Conservation (phyloP, 2,888 invertebrate genomes). For the Melieria crassipennis region DNA sequence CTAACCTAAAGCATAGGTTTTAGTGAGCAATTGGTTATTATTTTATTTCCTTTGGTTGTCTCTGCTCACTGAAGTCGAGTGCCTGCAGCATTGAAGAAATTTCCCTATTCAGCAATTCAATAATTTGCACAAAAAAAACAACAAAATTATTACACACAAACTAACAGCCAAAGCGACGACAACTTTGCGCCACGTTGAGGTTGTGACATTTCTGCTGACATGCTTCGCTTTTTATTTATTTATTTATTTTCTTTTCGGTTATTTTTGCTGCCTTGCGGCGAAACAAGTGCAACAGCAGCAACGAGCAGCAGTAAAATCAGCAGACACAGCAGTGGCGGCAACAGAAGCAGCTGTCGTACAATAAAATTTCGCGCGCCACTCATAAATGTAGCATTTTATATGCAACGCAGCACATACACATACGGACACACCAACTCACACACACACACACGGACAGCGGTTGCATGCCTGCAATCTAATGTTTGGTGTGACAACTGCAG, state of each 20-base stretch:
- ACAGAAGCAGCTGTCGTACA: slow-evolving; percentile 59
- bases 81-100: too few species aligned
- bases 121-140: slow-evolving; percentile 48
- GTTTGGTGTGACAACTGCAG: slow-evolving; percentile 34
- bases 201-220: slow-evolving; percentile 45
- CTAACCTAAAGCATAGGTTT: too few species aligned
- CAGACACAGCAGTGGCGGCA: slow-evolving; percentile 1
- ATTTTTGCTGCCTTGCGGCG: slow-evolving; percentile 17
- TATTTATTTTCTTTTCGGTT: neutral
- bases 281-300: slow-evolving; percentile 21
- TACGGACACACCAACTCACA: slow-evolving; percentile 4
- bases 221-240: neutral
- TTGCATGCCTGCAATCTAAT: slow-evolving; percentile 11
- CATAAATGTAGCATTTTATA: slow-evolving; percentile 45
- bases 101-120: too few species aligned
- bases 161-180: slow-evolving; percentile 5
- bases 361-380: slow-evolving; percentile 58
- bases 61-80: too few species aligned
- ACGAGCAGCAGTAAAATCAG: slow-evolving; percentile 10
- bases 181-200: slow-evolving; percentile 33
- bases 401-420: slow-evolving; percentile 23
- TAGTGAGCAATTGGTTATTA: too few species aligned
- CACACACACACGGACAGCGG: neutral
- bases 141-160: slow-evolving; percentile 29
- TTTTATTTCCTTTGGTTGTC: too few species aligned